Evolutionary conservation across 2,797 vertebrate species (phyloP), one percentile per base, ranked within the genome.

Genomic region (Pelochelys cantorii): DNA sequence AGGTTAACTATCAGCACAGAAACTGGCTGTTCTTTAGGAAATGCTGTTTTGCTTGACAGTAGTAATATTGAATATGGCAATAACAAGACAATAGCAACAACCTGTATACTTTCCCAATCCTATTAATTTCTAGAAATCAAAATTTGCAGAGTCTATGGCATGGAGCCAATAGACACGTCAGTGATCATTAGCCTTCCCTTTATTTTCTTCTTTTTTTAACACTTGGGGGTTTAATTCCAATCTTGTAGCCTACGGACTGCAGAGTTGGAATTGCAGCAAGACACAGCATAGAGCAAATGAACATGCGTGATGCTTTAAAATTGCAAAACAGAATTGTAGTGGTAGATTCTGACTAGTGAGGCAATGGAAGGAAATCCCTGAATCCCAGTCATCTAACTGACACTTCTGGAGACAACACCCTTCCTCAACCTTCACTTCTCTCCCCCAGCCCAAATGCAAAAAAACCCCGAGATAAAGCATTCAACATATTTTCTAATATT

Each of bases 141-240:
- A 91, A 79, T 29, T 81, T 87, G 34, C 29, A 87, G 25, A 91
- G 60, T 25, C 90, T 87, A 34, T 87, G 86, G 87, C 92, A 86
- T 34, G 42, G 53, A 90, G 84, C 62, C 89, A 96, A 17, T 81
- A n/a, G 37, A 22, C 62, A 11, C 57, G 7, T n/a, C 68, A 62
- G 27, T 56, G 81, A 95, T 83, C 62, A 91, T 91, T 89, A 96
- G 90, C 37, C 77, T 94, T 92, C 25, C 22, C 85, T 95, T 94
- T 82, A 87, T 87, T 94, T 95, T 92, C 87, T 0, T 2, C 59
- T 90, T 92, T 90, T 42, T 81, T 34, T 80, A 86, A 80, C 84
- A 2, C 93, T 79, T 52, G 80, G 7, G 79, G 92, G 82, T 92
- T 92, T 88, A 84, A 79, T 88, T 90, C 90, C 85, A 82, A 42